Conservation (phyloP, 2,113 vertebrate genomes). For the Rhabdornis inornatus region DNA sequence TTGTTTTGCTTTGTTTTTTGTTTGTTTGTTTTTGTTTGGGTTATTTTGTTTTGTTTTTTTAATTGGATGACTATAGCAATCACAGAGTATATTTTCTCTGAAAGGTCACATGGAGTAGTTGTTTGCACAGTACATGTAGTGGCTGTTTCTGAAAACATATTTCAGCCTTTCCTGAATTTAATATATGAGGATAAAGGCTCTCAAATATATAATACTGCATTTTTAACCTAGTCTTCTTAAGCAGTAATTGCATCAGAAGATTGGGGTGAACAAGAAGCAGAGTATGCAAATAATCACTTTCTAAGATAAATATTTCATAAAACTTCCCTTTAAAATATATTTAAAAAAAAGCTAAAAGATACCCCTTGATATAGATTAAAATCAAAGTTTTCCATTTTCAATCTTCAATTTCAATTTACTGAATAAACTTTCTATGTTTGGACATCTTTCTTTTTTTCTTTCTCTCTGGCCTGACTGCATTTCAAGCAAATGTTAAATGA, state of each 20-base stretch:
- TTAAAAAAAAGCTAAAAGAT: not conserved
- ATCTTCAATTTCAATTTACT: conserved; percentile 59
- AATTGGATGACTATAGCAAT: not conserved
- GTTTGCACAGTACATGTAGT: not conserved
- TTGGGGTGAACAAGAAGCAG: not conserved
- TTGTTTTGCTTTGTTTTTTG: not conserved
- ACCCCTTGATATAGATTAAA: conserved; percentile 15
- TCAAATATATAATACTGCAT: not conserved
- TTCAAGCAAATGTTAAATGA: conserved; percentile 20
- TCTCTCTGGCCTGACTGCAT: not conserved
- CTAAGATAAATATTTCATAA: conserved; percentile 23
- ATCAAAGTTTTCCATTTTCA: conserved; percentile 51
- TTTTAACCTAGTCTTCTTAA: not conserved
- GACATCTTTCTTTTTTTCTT: not conserved
- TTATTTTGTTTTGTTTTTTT: not conserved
- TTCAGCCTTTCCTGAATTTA: not conserved
- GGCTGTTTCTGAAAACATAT: not conserved
- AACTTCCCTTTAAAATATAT: not conserved
- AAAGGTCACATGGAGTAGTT: not conserved
- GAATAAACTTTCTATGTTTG: conserved; percentile 55
- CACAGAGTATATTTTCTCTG: not conserved
- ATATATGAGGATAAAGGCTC: not conserved
- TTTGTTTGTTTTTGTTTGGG: not conserved
- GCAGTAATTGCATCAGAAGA: not conserved
- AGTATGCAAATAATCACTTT: not conserved